Evolutionary conservation across 2,113 vertebrate genomes (phyloP).

Genomic region (Numenius arquata): DNA sequence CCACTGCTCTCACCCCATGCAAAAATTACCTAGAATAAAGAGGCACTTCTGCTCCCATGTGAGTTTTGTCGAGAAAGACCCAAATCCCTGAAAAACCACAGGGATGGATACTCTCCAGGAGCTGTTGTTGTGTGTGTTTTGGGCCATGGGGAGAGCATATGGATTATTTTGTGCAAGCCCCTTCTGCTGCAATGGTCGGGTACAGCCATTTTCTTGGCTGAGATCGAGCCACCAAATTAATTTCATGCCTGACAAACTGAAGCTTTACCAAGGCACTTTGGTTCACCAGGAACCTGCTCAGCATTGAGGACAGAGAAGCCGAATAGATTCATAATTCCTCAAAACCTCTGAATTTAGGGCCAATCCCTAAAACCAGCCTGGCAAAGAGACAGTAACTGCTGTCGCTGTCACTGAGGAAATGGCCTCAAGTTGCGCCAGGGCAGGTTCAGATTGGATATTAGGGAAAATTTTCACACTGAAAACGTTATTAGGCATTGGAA

Average conservation of each 20-base stretch:
- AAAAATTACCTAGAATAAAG: not conserved
- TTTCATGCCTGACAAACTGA: not conserved
- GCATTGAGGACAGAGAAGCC: not conserved
- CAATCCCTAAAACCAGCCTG: not conserved
- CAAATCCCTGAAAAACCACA: not conserved
- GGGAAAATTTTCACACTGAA: no score
- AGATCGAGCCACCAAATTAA: not conserved
- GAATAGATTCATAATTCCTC: not conserved
- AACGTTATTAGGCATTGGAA: no score
- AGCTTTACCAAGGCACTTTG: not conserved
- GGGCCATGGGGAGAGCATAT: not conserved
- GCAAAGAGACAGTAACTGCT: not conserved
- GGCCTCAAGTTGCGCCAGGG: no score
- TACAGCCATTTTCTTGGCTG: not conserved
- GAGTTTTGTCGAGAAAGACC: not conserved
- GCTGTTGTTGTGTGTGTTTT: not conserved
- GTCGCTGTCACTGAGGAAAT: no score
- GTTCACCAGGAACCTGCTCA: not conserved
- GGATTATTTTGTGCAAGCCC: not conserved
- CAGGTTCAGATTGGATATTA: no score
- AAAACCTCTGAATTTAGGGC: not conserved
- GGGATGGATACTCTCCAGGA: not conserved
- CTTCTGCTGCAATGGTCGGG: rapidly evolving
- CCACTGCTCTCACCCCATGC: rapidly evolving
- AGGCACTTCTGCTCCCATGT: not conserved